A percentile compares a stretch with the other conserved stretches of the same genome.
phyloP scores from a whole-genome alignment of 2,797 vertebrate genomes.

The Urocyon cinereoargenteus region DNA sequence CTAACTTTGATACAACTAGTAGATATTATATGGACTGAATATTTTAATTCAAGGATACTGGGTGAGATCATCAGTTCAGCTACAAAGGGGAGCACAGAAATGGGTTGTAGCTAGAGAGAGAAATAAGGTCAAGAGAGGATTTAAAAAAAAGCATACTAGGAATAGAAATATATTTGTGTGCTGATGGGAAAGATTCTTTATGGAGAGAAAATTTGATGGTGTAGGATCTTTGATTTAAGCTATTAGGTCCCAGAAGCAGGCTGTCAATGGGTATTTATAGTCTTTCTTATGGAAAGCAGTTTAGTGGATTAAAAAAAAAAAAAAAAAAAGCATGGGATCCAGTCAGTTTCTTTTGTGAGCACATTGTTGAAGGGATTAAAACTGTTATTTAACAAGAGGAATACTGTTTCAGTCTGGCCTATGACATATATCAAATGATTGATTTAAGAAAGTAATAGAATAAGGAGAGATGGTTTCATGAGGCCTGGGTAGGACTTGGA shows the following conservation, averaged over 20 bases:
- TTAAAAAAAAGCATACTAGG: background rate
- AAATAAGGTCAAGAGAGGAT: background rate
- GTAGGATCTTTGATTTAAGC: constrained; percentile 23
- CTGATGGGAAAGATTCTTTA: background rate
- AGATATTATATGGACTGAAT: background rate
- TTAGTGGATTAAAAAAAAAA: background rate
- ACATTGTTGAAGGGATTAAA: constrained; percentile 13
- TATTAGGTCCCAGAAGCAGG: background rate
- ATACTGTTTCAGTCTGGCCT: background rate
- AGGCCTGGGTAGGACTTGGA: background rate
- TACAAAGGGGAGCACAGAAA: background rate
- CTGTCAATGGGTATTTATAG: background rate
- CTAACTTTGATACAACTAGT: constrained; percentile 7
- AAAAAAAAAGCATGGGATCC: background rate
- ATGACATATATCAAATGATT: background rate
- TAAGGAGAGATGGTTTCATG: background rate
- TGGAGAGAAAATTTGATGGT: background rate
- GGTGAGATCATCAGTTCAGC: background rate
- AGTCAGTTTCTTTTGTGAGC: constrained; percentile 39
- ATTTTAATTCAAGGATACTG: background rate
- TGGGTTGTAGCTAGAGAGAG: background rate
- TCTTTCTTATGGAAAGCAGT: background rate
- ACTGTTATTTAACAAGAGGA: background rate
- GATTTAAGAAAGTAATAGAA: background rate
- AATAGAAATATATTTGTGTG: constrained; percentile 22